Evolutionary conservation across 2,113 vertebrate species (phyloP).

Genomic region (Zosterops borbonicus): DNA sequence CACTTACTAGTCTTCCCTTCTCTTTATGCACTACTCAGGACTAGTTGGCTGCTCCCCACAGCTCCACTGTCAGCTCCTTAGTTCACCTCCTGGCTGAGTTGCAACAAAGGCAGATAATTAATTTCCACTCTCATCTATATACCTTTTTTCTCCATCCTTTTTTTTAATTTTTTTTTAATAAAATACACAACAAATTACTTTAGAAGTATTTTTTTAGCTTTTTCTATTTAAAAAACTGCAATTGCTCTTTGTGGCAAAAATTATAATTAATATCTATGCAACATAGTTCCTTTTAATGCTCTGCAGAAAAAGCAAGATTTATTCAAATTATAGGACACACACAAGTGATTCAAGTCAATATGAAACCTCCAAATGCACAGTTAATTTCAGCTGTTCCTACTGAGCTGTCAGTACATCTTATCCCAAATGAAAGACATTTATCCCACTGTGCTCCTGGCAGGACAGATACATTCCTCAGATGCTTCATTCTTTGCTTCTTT

Average conservation of each 20-base stretch:
- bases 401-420: constrained; percentile 3
- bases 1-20: neutral
- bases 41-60: neutral
- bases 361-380: neutral
- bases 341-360: neutral
- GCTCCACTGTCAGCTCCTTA: neutral
- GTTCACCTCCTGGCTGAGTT: neutral
- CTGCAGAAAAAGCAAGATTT: neutral
- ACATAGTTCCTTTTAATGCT: neutral
- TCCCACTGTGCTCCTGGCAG: constrained; percentile 27
- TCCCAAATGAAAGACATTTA: constrained; percentile 15
- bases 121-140: neutral
- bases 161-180: neutral
- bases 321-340: neutral
- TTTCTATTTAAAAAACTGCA: neutral
- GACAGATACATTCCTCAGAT: neutral
- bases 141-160: fast-evolving
- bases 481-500: neutral
- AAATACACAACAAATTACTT: neutral
- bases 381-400: constrained; percentile 16
- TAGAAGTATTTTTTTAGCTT: neutral
- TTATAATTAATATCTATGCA: neutral
- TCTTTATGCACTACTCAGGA: neutral
- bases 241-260: neutral
- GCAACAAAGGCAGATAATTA: neutral